Base-by-base conservation (phyloP, 2,797 vertebrate species). In the Lophotriccus pileatus region DNA sequence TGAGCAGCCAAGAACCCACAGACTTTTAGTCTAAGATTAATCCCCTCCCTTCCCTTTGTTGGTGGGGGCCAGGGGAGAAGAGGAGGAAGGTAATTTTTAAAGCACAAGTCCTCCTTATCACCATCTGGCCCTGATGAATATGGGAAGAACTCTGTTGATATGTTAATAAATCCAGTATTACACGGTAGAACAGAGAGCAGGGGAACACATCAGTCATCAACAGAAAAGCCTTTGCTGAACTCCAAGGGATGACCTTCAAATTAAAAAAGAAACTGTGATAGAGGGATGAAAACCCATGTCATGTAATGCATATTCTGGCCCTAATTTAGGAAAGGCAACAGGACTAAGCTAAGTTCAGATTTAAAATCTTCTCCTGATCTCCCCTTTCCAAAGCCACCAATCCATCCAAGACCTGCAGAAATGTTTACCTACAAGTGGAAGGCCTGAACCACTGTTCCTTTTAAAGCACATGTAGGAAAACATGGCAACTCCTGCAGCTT, bases 61-160 rank as follows among this genome's bases (percentile, higher is more conserved):
- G 50, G n/a, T 59, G 76, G 27, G 46, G 37, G 46, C 49, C 55
- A 27, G 23, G 28, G 30, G 60, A 30, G 36, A 66, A 46, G 36
- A 69, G 44, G 12, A 91, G 49, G 69, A 27, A 68, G 34, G 50
- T 30, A 16, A 76, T 92, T 96, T 82, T 79, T 78, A 96, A 94
- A 80, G 64, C 88, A 91, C 47, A 39, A 82, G 67, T 39, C 44
- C 85, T 49, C 81, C 52, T 43, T 79, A 49, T 93, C 89, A 74
- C 95, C 93, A 94, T 87, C 96, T 94, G 90, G 85, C 53, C 19
- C 85, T 75, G 74, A 73, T 89, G 59, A 74, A 66, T 59, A 82
- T 11, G 67, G 79, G 84, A 84, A 86, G 79, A 75, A 44, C 76
- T 46, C 46, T 27, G 73, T 37, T 83, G 91, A 86, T 89, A 55